These are phyloP conservation scores for Sternarchorhynchus goeldii DNA, from an alignment of 2,797 vertebrate species.

Conservation along the genomic window DNA sequence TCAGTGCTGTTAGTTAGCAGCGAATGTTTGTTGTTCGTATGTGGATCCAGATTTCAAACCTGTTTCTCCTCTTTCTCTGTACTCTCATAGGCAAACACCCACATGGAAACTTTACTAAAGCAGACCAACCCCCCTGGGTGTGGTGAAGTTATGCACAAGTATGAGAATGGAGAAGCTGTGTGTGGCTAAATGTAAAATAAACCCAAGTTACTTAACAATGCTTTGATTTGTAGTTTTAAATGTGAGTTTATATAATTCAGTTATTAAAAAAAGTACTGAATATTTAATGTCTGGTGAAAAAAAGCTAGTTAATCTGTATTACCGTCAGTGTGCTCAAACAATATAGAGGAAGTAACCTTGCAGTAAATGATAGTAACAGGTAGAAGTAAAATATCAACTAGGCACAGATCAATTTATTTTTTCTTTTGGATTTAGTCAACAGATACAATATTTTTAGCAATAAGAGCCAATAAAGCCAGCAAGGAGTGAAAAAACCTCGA, in stretches of 20 bases:
- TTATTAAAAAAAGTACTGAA: neutral
- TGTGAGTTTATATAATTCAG: too few species aligned
- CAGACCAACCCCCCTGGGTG: conserved; percentile 17
- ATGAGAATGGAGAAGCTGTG: neutral
- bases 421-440: too few species aligned
- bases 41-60: conserved; percentile 35
- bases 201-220: too few species aligned
- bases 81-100: neutral
- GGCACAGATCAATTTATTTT: too few species aligned
- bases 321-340: conserved; percentile 1
- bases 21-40: neutral
- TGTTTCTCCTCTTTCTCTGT: conserved; percentile 36
- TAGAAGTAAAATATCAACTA: too few species aligned
- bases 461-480: too few species aligned
- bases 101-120: neutral
- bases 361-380: neutral
- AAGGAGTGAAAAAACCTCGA: too few species aligned
- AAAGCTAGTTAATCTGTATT: neutral
- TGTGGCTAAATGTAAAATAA: neutral
- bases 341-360: conserved; percentile 6
- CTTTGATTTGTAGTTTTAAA: too few species aligned
- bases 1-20: neutral
- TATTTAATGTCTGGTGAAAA: neutral
- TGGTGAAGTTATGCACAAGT: neutral
- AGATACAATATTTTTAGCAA: too few species aligned